Conservation (phyloP, 1,140 invertebrate species). For the Scaptomyza hsui region DNA sequence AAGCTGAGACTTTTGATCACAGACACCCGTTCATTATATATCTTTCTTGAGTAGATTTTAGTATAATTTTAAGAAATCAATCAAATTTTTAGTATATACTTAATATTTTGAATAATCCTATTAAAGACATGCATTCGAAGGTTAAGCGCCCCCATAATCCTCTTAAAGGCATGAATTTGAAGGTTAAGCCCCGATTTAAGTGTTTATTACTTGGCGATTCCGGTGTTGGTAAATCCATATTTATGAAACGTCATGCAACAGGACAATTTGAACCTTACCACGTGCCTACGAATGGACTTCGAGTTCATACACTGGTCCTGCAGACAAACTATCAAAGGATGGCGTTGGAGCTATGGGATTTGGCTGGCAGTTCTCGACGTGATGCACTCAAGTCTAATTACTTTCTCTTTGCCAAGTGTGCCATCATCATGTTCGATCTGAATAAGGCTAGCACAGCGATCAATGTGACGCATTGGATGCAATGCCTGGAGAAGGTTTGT, state of each 20-base stretch:
- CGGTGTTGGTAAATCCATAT: constrained; percentile 30
- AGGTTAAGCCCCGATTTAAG: background rate
- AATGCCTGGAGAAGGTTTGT: constrained; percentile 11
- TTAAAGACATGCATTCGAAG: too few species aligned
- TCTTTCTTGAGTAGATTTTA: too few species aligned
- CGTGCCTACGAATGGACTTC: constrained; percentile 16
- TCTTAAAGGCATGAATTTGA: too few species aligned
- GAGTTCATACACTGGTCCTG: constrained; percentile 22
- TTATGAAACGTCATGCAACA: constrained; percentile 23
- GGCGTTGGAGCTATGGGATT: constrained; percentile 31
- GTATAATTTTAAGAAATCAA: too few species aligned
- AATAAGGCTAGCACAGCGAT: constrained; percentile 2
- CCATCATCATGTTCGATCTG: constrained; percentile 41
- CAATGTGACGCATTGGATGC: constrained; percentile 21
- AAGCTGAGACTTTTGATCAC: too few species aligned
- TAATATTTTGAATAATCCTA: too few species aligned
- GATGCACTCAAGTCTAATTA: constrained; percentile 23
- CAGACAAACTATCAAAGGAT: constrained; percentile 32
- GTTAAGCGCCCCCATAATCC: too few species aligned
- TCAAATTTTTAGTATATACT: too few species aligned
- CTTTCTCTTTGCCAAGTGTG: constrained; percentile 35
- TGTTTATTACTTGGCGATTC: constrained; percentile 34
- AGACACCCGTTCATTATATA: too few species aligned
- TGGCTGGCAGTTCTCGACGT: constrained; percentile 12
- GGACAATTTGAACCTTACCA: constrained; percentile 19